Evolutionary conservation across 2,113 vertebrate genomes (phyloP), one percentile per base, ranked within the genome.

Genomic region (Puffinus mauretanicus): DNA sequence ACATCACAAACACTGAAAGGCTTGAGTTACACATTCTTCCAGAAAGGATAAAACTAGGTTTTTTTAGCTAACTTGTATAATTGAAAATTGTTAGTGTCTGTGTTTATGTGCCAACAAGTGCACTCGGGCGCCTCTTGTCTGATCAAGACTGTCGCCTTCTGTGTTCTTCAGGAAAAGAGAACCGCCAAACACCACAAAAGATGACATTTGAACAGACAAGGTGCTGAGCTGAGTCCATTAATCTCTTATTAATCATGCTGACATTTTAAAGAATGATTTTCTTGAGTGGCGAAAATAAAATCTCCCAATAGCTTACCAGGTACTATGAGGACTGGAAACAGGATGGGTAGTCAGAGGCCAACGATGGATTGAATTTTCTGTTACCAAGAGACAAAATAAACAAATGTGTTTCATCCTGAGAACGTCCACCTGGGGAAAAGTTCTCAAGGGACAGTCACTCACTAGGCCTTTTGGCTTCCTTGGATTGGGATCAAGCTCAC

Each of bases 221-320:
- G 58, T 62, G n/a, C 75, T 92, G 67, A 83, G 32, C 49, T 78
- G 79, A 38, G 46, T 91, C 75, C 83, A 84, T 95, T 91, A 94
- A 93, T 94, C 72, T 92, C 60, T 82, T 94, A 81, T 75, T 88
- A 93, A 93, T 94, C 69, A 93, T 7, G 4, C 38, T 89, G 78
- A 82, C 75, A 67, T 95, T 94, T 96, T 95, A 94, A 96, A 85
- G 71, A 32, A 76, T 84, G 5, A 79, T 86, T 92, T 96, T 96
- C 60, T 93, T 73, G 55, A 78, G 24, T 4, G 3, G 32, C 15
- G 14, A 3, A 13, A 54, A 58, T 36, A 38, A 77, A 5, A 10
- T 85, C 64, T 94, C 58, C 60, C 72, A 42, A 16, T 79, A 85
- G 55, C n/a, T 82, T 78, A 47, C 21, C 51, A 69, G 44, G 61